Evolutionary conservation across 2,113 vertebrate genomes (phyloP).

Genomic region (Takifugu bimaculatus): DNA sequence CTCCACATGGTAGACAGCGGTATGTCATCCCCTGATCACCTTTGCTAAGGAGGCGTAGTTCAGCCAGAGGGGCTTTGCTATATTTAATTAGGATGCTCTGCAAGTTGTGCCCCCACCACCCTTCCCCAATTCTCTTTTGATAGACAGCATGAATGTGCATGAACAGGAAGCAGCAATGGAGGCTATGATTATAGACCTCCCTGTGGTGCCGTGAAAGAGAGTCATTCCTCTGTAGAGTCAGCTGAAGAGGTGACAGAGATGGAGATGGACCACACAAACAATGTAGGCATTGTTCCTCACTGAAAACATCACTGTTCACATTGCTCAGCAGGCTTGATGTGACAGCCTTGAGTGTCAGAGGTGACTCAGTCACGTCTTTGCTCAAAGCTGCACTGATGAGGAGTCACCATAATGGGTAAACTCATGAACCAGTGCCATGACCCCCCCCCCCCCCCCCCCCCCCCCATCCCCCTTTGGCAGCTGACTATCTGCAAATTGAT

Average conservation of each 20-base stretch:
- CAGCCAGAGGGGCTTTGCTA: constrained; percentile 40
- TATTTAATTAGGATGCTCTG: constrained; percentile 50
- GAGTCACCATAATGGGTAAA: neutral
- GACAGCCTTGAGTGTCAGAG: neutral
- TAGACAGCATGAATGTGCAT: constrained; percentile 15
- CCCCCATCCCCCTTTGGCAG: neutral
- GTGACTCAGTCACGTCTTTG: neutral
- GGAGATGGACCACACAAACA: neutral
- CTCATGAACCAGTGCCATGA: neutral
- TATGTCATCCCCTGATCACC: neutral
- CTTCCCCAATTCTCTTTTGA: constrained; percentile 12
- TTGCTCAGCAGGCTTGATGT: neutral
- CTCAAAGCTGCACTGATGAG: neutral
- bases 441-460: neutral
- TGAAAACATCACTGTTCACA: constrained; percentile 5
- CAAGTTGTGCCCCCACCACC: constrained; percentile 32
- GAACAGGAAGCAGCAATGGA: neutral
- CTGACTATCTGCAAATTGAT: neutral
- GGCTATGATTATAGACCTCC: constrained; percentile 17
- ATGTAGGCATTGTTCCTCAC: neutral
- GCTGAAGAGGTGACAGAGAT: neutral
- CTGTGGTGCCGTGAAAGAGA: constrained; percentile 2
- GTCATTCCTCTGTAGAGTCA: neutral
- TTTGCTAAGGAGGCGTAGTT: constrained; percentile 37
- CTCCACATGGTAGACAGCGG: constrained; percentile 50